A percentile compares a stretch with the other conserved stretches of the same genome.
phyloP scores from a whole-genome alignment of 2,113 vertebrate genomes.

The Bufo gargarizans region DNA sequence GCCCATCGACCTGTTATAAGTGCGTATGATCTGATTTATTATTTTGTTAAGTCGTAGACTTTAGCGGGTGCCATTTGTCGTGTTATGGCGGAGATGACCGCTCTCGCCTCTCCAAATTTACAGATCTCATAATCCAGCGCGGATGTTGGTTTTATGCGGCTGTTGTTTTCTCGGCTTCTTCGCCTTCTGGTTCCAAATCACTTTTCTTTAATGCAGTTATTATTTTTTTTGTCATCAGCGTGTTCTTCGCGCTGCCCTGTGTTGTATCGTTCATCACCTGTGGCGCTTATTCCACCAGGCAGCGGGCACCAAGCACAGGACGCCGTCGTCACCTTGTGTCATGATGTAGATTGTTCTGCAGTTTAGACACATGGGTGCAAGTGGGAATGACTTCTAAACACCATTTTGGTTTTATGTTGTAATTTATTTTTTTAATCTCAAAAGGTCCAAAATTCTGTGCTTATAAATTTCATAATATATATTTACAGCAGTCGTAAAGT shows the following conservation, averaged over 20 bases:
- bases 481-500: too few species aligned
- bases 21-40: constrained; percentile 17
- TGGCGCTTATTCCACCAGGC: background rate
- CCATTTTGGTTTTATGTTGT: too few species aligned
- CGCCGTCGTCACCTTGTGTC: too few species aligned
- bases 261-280: background rate
- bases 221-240: background rate
- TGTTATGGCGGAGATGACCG: constrained; percentile 1
- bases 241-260: background rate
- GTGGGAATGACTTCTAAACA: too few species aligned
- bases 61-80: background rate
- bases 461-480: too few species aligned
- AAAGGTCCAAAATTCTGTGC: too few species aligned
- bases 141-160: background rate
- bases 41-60: background rate
- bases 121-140: constrained; percentile 22
- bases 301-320: background rate
- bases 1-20: background rate
- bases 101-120: constrained; percentile 18
- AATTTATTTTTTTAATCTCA: too few species aligned
- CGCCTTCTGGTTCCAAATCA: background rate
- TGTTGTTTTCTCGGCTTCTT: background rate
- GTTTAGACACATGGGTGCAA: too few species aligned
- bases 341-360: too few species aligned
- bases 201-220: background rate